Evolutionary conservation across 2,113 vertebrate species (phyloP), one percentile per base, ranked within the genome.

Genomic region (Larimichthys crocea): DNA sequence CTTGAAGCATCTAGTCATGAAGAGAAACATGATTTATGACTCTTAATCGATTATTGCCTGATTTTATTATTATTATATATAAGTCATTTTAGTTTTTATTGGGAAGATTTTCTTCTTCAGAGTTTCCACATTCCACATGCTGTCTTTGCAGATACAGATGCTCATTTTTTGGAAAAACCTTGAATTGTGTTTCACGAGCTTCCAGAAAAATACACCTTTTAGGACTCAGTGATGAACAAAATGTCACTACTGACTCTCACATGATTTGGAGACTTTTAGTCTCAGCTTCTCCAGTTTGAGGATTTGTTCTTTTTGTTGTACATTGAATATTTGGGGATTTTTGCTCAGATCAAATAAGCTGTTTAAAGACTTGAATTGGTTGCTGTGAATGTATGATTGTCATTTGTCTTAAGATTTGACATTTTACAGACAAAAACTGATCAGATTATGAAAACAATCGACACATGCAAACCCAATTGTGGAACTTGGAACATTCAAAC

Each of bases 381-480:
- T 5, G 14, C 24, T 15, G 11, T 6, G 17, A 31, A 50, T 3
- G 1, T 12, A 16, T 24, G 59, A 40, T 52, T 24, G 19, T n/a
- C 26, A 16, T 60, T 29, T 15, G 53, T 44, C 16, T 19, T 26
- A 2, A 26, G 48, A 42, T 24, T 65, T 46, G 6, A 65, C n/a
- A 64, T 64, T 63, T 59, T 42, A 22, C 10, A 3, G 12, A 16
- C 20, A 15, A 8, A 62, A 40, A 44, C 3, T 20, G 2, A 42
- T 22, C 9, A 31, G 26, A 64, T 46, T 3, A 6, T 29, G 24
- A 10, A 69, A 55, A 55, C 16, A 70, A 24, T 24, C 20, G 40
- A 4, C 0, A 6, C 4, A 1, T 29, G 10, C 40, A 14, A 2
- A 40, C 16, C 3, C 4, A 0, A 14, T 9, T 29, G 20, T n/a